Evolutionary conservation across 2,888 invertebrate genomes (phyloP), one percentile per base, ranked within the genome.

Genomic region (Neuroscelio doddi): DNA sequence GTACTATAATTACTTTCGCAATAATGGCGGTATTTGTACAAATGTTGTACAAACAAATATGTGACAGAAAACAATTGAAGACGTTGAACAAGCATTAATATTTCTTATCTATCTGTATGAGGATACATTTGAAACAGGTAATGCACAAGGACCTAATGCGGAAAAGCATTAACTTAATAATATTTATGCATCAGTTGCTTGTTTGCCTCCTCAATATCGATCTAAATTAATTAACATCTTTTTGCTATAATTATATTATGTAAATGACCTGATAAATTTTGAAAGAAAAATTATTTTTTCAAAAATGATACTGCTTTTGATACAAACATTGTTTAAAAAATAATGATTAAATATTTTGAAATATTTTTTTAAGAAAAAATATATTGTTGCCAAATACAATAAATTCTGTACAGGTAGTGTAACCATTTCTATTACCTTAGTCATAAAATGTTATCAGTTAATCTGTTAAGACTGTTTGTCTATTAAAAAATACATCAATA

Each of bases 121-220:
- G 30, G 58, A 70, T 42, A 63, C 68, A 1, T 59, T 62, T 34
- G 68, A 68, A 29, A 30, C 47, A 0, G 65, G 55, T 1, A 65
- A 70, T 45, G 55, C 68, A 4, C 34, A 68, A n/a, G 63, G 63
- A 0, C 59, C 68, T n/a, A 44, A 62, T 39, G 55, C 69, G 7
- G 53, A 55, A 8, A 44, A 55, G 21, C 53, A 64, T 24, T 62
- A 67, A 49, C 14, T 67, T 1, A 57, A 62, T 12, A 58, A 45
- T 5, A 39, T 58, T 1, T 68, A 64, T 32, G 44, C 16, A 39
- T 42, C 51, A n/a, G 34, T 70, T 4, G 36, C 59, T 1, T 52
- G 53, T 14, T 24, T 64, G n/a, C 67, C 69, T 32, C 59, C 55
- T 14, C 34, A 64, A 27, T 51, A 49, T 16, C 27, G 17, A 14